Evolutionary conservation across 30 jellyfish, hydroid and myxozoan genomes (phyloP).

Genomic region (Sanderia malayensis): DNA sequence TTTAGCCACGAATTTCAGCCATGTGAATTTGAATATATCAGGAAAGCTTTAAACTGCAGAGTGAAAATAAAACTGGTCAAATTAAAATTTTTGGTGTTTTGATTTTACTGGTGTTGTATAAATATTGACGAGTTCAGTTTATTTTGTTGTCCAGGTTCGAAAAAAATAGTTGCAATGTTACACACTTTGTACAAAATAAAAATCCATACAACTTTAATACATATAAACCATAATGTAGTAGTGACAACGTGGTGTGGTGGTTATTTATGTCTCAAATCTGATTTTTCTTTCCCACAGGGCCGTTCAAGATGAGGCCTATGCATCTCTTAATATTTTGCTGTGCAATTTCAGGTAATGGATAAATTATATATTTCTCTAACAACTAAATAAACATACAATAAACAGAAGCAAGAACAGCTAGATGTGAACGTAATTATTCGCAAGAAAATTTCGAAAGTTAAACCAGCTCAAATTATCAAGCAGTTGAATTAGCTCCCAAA

Average conservation of each 20-base stretch:
- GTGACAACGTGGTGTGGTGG: neutral
- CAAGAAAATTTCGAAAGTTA: neutral
- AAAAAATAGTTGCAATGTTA: neutral
- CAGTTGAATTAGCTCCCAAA: neutral
- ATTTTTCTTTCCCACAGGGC: slow-evolving; percentile 30
- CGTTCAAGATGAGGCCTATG: slow-evolving; percentile 67
- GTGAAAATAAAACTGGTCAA: no score
- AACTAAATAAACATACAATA: neutral
- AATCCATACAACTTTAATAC: neutral
- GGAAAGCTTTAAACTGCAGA: no score
- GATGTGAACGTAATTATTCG: neutral
- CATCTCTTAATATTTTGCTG: slow-evolving; percentile 49
- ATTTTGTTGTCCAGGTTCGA: neutral
- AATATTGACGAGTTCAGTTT: neutral
- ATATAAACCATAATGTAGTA: no score
- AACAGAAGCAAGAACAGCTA: neutral
- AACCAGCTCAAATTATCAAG: no score
- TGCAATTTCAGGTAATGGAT: slow-evolving; percentile 45
- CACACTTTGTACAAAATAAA: neutral
- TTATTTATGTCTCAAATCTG: neutral
- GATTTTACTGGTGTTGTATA: neutral
- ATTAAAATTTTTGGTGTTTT: no score
- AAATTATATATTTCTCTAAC: neutral
- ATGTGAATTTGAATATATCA: no score
- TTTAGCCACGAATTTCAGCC: no score